Evolutionary conservation across 53 echinoderm and acorn worm genomes (phyloP).

Genomic region (Apostichopus leukothele): DNA sequence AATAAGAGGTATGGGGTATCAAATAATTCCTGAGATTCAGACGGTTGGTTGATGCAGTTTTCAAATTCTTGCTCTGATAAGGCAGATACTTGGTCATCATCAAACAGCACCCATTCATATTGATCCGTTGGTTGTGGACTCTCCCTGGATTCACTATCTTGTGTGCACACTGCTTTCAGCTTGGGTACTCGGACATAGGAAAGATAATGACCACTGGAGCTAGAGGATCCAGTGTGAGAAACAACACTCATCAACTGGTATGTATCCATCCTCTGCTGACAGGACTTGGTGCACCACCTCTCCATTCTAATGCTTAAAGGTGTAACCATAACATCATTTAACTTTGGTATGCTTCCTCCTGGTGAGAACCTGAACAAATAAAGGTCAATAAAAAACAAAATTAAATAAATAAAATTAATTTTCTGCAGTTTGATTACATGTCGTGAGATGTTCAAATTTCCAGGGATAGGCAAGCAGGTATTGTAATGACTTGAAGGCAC

Average conservation of each 20-base stretch:
- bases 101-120: conserved; percentile 78
- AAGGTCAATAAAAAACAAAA: background rate
- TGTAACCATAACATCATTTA: conserved; percentile 86
- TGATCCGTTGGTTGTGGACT: background rate
- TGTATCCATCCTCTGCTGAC: conserved; percentile 57
- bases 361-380: conserved; percentile 73
- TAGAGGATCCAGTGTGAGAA: conserved; percentile 91
- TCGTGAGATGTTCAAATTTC: background rate
- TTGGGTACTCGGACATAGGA: conserved; percentile 78
- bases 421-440: no score
- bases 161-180: conserved; percentile 5
- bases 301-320: conserved; percentile 71
- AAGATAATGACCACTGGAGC: conserved; percentile 96
- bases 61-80: conserved; percentile 73
- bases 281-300: conserved; percentile 84
- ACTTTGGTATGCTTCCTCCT: conserved; percentile 88
- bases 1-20: conserved; percentile 94
- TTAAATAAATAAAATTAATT: background rate
- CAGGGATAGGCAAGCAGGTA: background rate
- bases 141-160: background rate
- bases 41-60: conserved; percentile 59
- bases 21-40: conserved; percentile 51
- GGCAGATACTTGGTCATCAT: conserved; percentile 78
- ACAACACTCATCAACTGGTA: conserved; percentile 82
- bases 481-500: no score